These are phyloP conservation scores for Zophobas atratus DNA, from an alignment of 1,140 invertebrate species.

Conservation along the genomic window DNA sequence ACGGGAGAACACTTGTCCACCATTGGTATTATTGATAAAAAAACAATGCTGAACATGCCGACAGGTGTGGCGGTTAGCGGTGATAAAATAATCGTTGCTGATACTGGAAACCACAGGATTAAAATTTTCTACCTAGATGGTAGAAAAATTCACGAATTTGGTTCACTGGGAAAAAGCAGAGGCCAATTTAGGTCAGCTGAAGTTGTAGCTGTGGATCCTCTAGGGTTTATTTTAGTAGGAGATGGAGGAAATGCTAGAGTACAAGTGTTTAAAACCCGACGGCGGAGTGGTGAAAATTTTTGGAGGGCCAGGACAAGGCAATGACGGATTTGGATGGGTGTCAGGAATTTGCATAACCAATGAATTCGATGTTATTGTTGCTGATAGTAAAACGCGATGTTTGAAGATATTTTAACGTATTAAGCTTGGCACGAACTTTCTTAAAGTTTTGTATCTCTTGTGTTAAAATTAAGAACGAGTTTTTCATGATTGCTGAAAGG, in stretches of 20 bases:
- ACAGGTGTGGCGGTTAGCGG: conserved; percentile 76
- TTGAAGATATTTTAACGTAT: conserved; percentile 77
- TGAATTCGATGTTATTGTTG: conserved; percentile 78
- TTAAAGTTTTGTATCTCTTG: not conserved
- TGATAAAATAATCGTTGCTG: conserved; percentile 73
- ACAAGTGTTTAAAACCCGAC: conserved; percentile 79
- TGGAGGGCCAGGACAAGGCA: conserved; percentile 71
- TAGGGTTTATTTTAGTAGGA: conserved; percentile 83
- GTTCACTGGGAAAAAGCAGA: conserved; percentile 73
- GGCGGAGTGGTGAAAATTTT: conserved; percentile 77
- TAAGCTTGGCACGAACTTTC: not conserved
- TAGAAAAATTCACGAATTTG: conserved; percentile 72
- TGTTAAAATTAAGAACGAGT: not conserved
- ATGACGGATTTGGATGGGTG: conserved; percentile 79
- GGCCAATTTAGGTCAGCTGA: conserved; percentile 79
- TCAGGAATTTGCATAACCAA: conserved; percentile 79
- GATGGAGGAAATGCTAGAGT: conserved; percentile 85
- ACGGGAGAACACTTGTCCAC: conserved; percentile 68
- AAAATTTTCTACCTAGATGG: conserved; percentile 74
- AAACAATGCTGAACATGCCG: conserved; percentile 76
- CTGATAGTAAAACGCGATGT: conserved; percentile 80
- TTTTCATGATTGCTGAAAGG: not conserved
- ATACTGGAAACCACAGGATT: conserved; percentile 78
- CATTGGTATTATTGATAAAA: conserved; percentile 67
- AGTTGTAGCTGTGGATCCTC: conserved; percentile 78